Evolutionary conservation across 2,888 invertebrate species (phyloP).

Genomic region (Branchinecta sandiegonensis): DNA sequence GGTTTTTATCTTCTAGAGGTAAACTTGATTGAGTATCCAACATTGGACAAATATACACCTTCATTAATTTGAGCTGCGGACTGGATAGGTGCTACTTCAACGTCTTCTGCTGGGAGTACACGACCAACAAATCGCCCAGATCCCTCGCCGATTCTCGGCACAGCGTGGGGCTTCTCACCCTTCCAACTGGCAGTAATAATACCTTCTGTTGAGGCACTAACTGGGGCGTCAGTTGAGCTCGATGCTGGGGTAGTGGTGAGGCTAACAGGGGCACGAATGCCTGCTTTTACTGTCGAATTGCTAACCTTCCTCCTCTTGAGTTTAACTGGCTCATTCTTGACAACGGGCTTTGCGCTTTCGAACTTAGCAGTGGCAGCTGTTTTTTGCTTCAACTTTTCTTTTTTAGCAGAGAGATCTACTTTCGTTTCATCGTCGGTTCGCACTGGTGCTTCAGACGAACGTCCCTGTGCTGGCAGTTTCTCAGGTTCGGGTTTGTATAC

Average conservation of each 20-base stretch:
- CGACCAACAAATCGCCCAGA: conserved; percentile 23
- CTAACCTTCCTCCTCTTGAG: neutral
- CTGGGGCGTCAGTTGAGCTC: neutral
- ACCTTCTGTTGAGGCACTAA: neutral
- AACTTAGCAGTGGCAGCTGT: too few species aligned
- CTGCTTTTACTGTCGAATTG: neutral
- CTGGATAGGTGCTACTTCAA: neutral
- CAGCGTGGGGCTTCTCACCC: conserved; percentile 7
- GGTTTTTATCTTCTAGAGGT: neutral
- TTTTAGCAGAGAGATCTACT: neutral
- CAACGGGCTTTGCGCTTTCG: neutral
- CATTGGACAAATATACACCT: conserved; percentile 2
- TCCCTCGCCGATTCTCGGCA: conserved; percentile 20
- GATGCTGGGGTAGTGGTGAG: neutral
- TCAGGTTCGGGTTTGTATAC: neutral
- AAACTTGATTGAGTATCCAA: neutral
- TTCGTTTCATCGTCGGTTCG: neutral
- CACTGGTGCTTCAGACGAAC: neutral
- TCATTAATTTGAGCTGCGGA: conserved; percentile 1
- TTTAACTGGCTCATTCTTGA: neutral
- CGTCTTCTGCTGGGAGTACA: conserved; percentile 19
- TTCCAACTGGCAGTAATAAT: neutral
- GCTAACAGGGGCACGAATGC: neutral
- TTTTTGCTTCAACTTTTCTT: neutral
- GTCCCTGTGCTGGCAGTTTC: conserved; percentile 3